Conservation (phyloP, 2,797 vertebrate genomes). For the Nyctibius grandis region DNA sequence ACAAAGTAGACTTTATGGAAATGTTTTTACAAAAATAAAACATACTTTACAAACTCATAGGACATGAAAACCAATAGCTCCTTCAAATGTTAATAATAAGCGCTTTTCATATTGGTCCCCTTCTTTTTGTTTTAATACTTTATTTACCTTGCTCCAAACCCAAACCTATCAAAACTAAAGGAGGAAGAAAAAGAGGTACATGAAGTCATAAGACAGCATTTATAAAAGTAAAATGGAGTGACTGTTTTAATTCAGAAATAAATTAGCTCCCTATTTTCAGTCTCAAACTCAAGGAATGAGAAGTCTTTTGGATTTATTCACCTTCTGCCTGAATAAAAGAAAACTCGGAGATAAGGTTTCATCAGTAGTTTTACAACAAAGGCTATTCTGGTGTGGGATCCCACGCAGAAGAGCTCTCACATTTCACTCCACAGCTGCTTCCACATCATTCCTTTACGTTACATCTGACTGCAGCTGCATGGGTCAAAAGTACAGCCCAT, state of each 20-base stretch:
- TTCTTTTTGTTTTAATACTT: neutral
- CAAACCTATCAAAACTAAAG: neutral
- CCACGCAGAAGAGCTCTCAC: neutral
- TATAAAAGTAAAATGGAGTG: neutral
- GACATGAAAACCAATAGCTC: neutral
- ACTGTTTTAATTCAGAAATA: neutral
- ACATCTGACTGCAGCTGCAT: neutral
- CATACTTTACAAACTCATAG: neutral
- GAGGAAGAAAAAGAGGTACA: neutral
- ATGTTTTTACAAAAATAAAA: neutral
- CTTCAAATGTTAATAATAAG: neutral
- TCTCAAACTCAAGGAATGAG: neutral
- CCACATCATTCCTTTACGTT: neutral
- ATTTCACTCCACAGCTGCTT: neutral
- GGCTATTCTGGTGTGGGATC: neutral
- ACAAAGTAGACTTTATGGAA: neutral
- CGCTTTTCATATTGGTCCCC: rapidly evolving
- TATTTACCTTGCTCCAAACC: neutral
- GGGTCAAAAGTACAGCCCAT: neutral
- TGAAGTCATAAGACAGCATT: neutral
- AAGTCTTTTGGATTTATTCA: neutral
- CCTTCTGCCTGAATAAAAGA: neutral
- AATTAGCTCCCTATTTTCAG: neutral
- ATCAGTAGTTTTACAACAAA: neutral
- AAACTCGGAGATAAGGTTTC: neutral